phyloP scores from a whole-genome alignment of 2,797 vertebrate genomes.

The Benthosema pterotum region DNA sequence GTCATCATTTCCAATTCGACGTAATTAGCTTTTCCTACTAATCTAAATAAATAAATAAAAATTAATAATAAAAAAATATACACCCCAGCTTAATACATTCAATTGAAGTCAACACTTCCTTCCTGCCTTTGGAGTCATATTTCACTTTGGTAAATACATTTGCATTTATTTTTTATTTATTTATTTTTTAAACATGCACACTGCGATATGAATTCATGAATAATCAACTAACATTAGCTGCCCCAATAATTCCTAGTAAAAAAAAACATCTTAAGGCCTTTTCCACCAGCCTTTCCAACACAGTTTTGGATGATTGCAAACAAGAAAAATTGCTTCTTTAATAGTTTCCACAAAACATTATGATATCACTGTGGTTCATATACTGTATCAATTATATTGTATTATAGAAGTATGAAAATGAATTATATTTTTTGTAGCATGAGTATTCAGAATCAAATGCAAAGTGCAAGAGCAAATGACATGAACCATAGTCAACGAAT shows the following conservation, averaged over 20 bases:
- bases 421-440: no score
- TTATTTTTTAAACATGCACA: constrained; percentile 14
- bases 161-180: constrained; percentile 11
- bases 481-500: no score
- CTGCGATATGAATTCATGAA: constrained; percentile 3
- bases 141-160: constrained; percentile 15
- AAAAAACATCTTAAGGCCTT: constrained; percentile 40
- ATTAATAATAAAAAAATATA: constrained; percentile 18
- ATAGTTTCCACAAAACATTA: no score
- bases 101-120: constrained; percentile 10
- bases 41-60: constrained; percentile 30
- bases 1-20: constrained; percentile 43
- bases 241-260: constrained; percentile 28
- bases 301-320: constrained; percentile 35
- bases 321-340: constrained; percentile 4
- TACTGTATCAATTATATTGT: no score
- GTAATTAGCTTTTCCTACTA: constrained; percentile 39
- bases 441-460: no score
- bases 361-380: no score
- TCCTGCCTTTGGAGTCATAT: constrained; percentile 20
- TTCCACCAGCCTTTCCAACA: constrained; percentile 8
- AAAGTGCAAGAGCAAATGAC: no score
- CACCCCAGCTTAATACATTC: constrained; percentile 22
- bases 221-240: constrained; percentile 17
- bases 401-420: no score